Conservation (phyloP, 2,797 vertebrate genomes). For the Yasuhikotakia modesta region DNA sequence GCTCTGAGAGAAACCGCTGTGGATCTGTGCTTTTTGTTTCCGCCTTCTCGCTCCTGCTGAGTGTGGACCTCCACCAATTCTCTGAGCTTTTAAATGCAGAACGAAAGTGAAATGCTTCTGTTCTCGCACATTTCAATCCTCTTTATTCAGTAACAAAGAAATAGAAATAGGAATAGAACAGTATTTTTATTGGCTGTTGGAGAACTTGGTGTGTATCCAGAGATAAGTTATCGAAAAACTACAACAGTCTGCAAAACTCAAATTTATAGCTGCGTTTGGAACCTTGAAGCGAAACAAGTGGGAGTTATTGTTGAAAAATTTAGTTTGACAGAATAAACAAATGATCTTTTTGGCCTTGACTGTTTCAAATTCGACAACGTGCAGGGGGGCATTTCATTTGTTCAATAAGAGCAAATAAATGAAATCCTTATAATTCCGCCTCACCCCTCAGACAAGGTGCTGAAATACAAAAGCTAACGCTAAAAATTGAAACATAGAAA, state of each 20-base stretch:
- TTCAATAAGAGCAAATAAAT: slow-evolving; percentile 43
- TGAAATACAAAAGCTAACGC: slow-evolving; percentile 33
- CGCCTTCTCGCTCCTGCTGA: slow-evolving; percentile 45
- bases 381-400: slow-evolving; percentile 19
- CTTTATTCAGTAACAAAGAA: slow-evolving; percentile 35
- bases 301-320: slow-evolving; percentile 23
- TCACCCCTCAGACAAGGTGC: slow-evolving; percentile 9
- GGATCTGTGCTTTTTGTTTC: slow-evolving; percentile 37
- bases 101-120: slow-evolving; percentile 17
- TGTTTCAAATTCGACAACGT: slow-evolving; percentile 33
- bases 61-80: slow-evolving; percentile 51
- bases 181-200: slow-evolving; percentile 23
- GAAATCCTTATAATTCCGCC: slow-evolving; percentile 37
- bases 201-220: neutral
- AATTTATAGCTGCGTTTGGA: slow-evolving; percentile 11
- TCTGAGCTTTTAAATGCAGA: slow-evolving; percentile 36
- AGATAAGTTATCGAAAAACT: neutral
- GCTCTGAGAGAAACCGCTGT: slow-evolving; percentile 11
- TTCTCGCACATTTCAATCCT: slow-evolving; percentile 32
- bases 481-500: slow-evolving; percentile 32
- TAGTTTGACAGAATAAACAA: slow-evolving; percentile 33
- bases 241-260: neutral
- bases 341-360: slow-evolving; percentile 31
- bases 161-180: slow-evolving; percentile 16
- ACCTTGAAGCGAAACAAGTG: slow-evolving; percentile 36